phyloP scores from a whole-genome alignment of 2,113 vertebrate species.

The Tichodroma muraria region DNA sequence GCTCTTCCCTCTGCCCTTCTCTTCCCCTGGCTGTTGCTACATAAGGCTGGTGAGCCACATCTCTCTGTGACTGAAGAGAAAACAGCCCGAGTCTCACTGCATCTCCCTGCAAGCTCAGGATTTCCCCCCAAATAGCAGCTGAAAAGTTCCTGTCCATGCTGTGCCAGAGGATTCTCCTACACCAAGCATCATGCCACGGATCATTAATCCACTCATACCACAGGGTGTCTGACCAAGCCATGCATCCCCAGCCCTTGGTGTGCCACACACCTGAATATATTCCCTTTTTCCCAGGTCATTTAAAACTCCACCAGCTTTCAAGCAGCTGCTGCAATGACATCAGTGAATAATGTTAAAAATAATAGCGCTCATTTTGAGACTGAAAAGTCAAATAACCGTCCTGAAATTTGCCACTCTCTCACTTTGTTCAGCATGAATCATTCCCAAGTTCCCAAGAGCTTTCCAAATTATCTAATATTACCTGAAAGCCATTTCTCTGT shows the following conservation, averaged over 20 bases:
- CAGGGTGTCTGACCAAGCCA: not conserved
- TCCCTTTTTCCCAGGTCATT: not conserved
- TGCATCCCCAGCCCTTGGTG: not conserved
- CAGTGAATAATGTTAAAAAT: not conserved
- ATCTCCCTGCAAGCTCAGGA: not conserved
- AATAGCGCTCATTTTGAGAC: not conserved
- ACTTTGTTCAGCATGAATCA: not conserved
- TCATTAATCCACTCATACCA: accelerated
- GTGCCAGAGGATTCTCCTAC: not conserved
- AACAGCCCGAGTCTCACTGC: not conserved
- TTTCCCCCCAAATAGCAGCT: not conserved
- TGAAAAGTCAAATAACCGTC: not conserved
- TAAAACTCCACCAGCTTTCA: not conserved
- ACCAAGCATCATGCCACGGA: not conserved
- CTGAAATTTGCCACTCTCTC: not conserved
- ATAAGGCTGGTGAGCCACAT: not conserved
- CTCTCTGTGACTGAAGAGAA: not conserved
- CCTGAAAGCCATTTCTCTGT: not conserved
- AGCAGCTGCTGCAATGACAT: not conserved
- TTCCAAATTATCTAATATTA: not conserved
- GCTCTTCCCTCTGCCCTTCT: not conserved
- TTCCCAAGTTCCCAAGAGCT: not conserved
- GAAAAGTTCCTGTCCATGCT: not conserved
- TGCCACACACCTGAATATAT: not conserved
- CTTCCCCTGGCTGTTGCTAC: not conserved